Conservation (phyloP, 2,888 invertebrate genomes). For the Amphipoea oculea region DNA sequence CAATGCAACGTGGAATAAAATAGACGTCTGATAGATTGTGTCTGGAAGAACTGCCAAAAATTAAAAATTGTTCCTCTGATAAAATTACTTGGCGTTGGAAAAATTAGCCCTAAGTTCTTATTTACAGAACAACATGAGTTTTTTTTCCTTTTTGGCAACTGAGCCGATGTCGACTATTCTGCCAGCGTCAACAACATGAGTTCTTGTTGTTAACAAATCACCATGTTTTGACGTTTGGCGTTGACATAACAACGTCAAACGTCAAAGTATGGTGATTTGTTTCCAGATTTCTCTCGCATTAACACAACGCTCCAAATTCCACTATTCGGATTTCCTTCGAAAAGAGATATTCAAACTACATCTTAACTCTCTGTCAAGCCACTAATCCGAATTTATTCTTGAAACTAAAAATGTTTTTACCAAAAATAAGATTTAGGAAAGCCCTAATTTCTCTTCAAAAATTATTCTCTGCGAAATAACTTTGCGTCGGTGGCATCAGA, state of each 20-base stretch:
- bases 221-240: background rate
- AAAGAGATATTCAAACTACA: background rate
- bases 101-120: too few relatives aligned
- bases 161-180: too few relatives aligned
- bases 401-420: background rate
- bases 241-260: background rate
- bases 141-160: too few relatives aligned
- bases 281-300: background rate
- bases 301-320: background rate
- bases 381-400: too few relatives aligned
- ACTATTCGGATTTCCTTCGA: background rate
- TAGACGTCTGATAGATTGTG: too few relatives aligned
- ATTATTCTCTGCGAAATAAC: conserved; percentile 15
- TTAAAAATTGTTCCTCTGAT: too few relatives aligned
- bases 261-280: background rate
- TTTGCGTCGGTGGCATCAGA: background rate
- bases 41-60: too few relatives aligned
- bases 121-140: background rate
- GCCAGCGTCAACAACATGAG: too few relatives aligned
- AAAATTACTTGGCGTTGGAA: too few relatives aligned
- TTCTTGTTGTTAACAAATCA: background rate
- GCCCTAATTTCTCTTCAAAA: background rate
- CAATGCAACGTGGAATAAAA: too few relatives aligned
- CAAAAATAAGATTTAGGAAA: background rate
- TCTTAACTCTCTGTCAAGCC: background rate